phyloP scores from a whole-genome alignment of 2,797 vertebrate genomes.

The Sebastes diploproa region DNA sequence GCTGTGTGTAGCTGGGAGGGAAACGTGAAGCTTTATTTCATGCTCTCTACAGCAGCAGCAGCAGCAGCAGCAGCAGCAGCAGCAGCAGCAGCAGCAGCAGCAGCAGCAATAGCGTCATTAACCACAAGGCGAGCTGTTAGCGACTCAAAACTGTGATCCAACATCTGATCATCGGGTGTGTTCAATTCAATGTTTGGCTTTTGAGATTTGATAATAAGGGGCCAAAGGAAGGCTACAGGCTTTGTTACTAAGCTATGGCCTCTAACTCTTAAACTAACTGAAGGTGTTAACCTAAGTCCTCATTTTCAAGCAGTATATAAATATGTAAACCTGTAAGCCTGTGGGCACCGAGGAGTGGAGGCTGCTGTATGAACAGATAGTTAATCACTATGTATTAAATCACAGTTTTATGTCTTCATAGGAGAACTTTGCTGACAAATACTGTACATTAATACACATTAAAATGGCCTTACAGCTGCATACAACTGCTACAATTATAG shows the following conservation, averaged over 20 bases:
- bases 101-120: not conserved
- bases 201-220: not conserved
- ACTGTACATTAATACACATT: no score
- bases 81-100: not conserved
- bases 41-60: constrained; percentile 34
- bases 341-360: no score
- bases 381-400: no score
- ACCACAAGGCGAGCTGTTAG: constrained; percentile 29
- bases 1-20: constrained; percentile 4
- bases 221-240: not conserved
- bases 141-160: constrained; percentile 54
- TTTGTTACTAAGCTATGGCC: not conserved
- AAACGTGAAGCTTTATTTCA: constrained; percentile 20
- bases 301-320: not conserved
- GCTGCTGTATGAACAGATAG: no score
- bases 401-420: no score
- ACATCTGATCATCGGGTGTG: constrained; percentile 54
- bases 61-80: not conserved
- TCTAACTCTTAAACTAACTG: not conserved
- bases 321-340: no score
- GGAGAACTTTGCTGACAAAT: no score
- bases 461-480: no score
- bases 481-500: no score
- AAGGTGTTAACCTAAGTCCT: not conserved
- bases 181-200: not conserved